Percentiles rank a stretch among this genome's conserved stretches.
These are phyloP conservation scores for Mactromeris polynyma DNA, from an alignment of 2,888 invertebrate species.

Conservation along the genomic window DNA sequence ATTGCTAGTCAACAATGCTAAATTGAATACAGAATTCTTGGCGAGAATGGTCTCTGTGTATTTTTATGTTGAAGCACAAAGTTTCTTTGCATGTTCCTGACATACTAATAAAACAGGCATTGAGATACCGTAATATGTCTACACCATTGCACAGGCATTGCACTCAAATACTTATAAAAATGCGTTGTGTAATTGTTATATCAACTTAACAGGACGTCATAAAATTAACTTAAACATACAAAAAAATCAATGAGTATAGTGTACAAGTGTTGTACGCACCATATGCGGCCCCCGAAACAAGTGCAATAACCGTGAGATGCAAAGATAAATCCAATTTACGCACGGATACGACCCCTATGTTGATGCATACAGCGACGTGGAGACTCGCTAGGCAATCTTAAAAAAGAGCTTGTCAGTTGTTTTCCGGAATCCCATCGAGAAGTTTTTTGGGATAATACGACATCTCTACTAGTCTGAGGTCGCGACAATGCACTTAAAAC, in stretches of 20 bases:
- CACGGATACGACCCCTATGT: not conserved
- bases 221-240: not conserved
- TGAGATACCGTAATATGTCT: not conserved
- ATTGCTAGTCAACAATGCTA: conserved; percentile 19
- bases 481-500: not conserved
- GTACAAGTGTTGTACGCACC: not conserved
- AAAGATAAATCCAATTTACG: not conserved
- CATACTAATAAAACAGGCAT: not conserved
- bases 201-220: not conserved
- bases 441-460: not conserved
- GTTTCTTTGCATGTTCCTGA: not conserved
- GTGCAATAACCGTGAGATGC: not conserved
- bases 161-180: conserved; percentile 25
- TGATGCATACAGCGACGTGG: not conserved
- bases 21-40: conserved; percentile 25
- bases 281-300: not conserved
- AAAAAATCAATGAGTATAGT: conserved; percentile 13
- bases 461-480: not conserved
- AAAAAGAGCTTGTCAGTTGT: not conserved
- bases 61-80: conserved; percentile 6
- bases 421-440: not conserved
- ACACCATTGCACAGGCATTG: not conserved
- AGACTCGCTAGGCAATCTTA: not conserved
- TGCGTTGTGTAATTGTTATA: not conserved
- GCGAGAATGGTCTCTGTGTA: not conserved